These are phyloP conservation scores for Abrostola tripartita DNA, from an alignment of 2,888 invertebrate genomes.

Conservation along the genomic window DNA sequence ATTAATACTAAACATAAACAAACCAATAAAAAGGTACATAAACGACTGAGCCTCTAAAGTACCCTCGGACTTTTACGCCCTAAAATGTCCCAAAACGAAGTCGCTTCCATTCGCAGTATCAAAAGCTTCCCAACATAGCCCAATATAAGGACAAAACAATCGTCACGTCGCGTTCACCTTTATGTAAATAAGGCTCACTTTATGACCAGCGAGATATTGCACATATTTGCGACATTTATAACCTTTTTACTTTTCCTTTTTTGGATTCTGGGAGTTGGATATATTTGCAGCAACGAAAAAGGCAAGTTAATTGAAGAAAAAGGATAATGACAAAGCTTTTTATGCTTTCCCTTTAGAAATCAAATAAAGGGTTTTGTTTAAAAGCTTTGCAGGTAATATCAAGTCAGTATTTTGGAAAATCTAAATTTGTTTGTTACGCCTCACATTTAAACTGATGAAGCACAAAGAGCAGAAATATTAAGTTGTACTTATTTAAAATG, in stretches of 20 bases:
- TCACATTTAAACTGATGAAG: background rate
- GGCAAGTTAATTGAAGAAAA: constrained; percentile 10
- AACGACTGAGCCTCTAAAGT: background rate
- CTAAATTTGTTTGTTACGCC: background rate
- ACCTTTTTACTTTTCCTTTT: constrained; percentile 5
- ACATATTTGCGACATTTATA: constrained; percentile 22
- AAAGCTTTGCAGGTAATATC: background rate
- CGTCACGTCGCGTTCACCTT: constrained; percentile 62
- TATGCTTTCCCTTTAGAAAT: background rate
- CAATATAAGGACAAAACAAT: constrained; percentile 55
- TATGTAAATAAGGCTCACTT: constrained; percentile 63
- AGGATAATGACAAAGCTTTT: background rate
- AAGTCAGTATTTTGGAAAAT: background rate
- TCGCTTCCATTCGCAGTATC: constrained; percentile 14
- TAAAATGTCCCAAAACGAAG: constrained; percentile 14
- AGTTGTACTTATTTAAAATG: constrained; percentile 13
- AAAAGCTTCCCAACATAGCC: constrained; percentile 9
- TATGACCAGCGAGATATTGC: constrained; percentile 43
- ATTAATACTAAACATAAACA: background rate
- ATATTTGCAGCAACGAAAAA: background rate
- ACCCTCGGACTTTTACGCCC: background rate
- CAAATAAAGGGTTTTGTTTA: background rate
- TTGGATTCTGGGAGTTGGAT: background rate
- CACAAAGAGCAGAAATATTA: constrained; percentile 4
- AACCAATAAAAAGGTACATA: background rate